phyloP scores from a whole-genome alignment of 2,113 vertebrate genomes.

The Mormoops blainvillei region DNA sequence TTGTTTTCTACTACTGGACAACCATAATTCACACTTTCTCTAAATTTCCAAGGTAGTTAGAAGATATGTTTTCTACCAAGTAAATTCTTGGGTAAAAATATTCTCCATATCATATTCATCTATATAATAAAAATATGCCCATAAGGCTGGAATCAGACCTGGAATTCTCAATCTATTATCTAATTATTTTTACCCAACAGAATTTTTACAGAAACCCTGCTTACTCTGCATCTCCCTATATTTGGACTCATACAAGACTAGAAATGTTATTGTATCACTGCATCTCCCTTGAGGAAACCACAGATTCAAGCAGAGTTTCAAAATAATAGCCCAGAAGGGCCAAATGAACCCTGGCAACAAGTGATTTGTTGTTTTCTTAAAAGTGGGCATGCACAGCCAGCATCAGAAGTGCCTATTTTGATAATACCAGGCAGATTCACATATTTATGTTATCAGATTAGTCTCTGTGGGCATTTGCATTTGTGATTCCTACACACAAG shows the following conservation, averaged over 20 bases:
- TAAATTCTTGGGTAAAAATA: not conserved
- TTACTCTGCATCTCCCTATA: not conserved
- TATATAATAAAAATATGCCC: not conserved
- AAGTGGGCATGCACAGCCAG: not conserved
- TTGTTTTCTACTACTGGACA: not conserved
- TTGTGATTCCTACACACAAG: not conserved
- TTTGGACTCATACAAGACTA: not conserved
- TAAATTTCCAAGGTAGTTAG: not conserved
- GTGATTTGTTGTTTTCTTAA: not conserved
- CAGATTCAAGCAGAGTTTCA: not conserved
- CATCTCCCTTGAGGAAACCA: not conserved
- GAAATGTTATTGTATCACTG: not conserved
- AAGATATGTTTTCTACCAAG: not conserved
- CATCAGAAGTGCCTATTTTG: not conserved
- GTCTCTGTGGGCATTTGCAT: not conserved
- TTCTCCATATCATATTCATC: not conserved
- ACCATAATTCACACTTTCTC: not conserved
- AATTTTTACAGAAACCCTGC: not conserved
- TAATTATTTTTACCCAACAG: not conserved
- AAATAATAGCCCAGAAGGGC: not conserved
- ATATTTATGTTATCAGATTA: not conserved
- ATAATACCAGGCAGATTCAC: not conserved
- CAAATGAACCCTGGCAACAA: not conserved
- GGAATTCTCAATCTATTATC: not conserved
- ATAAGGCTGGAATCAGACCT: not conserved